Base-by-base conservation (phyloP, 2,888 invertebrate species). In the Osmoderma eremita region DNA sequence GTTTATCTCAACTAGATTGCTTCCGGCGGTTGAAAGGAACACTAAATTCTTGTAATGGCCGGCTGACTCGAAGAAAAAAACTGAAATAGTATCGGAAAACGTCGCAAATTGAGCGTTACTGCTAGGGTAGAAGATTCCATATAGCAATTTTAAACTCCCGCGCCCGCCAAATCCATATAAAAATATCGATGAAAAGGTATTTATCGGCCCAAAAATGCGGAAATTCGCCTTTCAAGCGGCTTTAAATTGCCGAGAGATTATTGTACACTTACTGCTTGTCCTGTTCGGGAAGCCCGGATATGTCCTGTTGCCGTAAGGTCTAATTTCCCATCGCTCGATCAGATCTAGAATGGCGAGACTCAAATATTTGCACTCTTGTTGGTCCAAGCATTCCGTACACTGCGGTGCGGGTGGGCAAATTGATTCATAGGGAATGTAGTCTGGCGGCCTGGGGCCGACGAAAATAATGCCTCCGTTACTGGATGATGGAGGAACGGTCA, bases 361-460 rank as follows among this genome's bases (percentile, higher is more conserved):
- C 2, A 86, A 85, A 48, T 86, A 86, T 69, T 84, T 85, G 76
- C 89, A 89, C 62, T 85, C 84, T 73, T 84, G 85, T 66, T 82
- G 79, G 72, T 84, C 85, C 3, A 87, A 86, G 77, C 90, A 91
- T 70, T 87, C 85, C 13, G 86, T 86, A 74, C 91, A 91, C 13
- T 84, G 83, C 50, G 84, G 81, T 24, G 84, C 85, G 0, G 88
- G 85, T 2, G 86, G 86, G 75, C 91, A 91, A 12, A 90, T 81
- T 73, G 88, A 87, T 54, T 88, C 86, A 67, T 85, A 78, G 65
- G 86, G 85, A 30, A 86, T 83, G 71, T 84, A 84, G 63, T 85
- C 85, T 0, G 90, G 90, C n/a, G 89, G 87, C 51, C 83, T 82
- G 66, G 86, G 84, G 1, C 90, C 90, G 75, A 86, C 89, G 4